Evolutionary conservation across 2,888 invertebrate species (phyloP).

Genomic region (Anoplius nigerrimus): DNA sequence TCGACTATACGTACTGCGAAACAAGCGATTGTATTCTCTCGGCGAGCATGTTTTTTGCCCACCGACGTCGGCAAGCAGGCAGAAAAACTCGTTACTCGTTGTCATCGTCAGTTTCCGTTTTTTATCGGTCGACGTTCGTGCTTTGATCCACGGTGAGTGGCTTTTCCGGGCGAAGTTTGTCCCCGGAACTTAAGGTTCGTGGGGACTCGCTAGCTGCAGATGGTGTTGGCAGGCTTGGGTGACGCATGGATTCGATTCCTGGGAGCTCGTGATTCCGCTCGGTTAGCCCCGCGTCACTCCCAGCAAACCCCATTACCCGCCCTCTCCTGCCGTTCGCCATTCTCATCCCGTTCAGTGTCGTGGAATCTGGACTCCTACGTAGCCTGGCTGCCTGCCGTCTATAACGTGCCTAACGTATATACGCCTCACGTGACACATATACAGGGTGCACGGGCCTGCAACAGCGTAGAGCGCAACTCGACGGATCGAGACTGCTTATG

Average conservation of each 20-base stretch:
- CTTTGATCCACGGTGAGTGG: slow-evolving; percentile 41
- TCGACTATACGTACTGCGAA: too few species aligned
- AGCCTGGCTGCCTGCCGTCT: slow-evolving; percentile 25
- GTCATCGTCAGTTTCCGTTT: slow-evolving; percentile 21
- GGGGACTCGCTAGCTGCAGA: slow-evolving; percentile 69
- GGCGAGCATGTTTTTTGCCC: too few species aligned
- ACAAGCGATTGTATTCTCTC: too few species aligned
- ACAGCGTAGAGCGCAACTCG: background rate
- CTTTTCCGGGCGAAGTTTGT: slow-evolving; percentile 52
- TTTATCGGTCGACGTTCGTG: slow-evolving; percentile 1
- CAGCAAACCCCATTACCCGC: slow-evolving; percentile 73
- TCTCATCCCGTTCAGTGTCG: slow-evolving; percentile 53
- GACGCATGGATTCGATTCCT: slow-evolving; percentile 75
- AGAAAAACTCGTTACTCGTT: slow-evolving; percentile 22
- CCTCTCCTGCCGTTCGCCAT: slow-evolving; percentile 26
- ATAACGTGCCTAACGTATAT: slow-evolving; percentile 20
- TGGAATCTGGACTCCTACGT: slow-evolving; percentile 51
- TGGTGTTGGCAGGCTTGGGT: slow-evolving; percentile 75
- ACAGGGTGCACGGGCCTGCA: slow-evolving; percentile 4
- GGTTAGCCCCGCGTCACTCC: slow-evolving; percentile 75
- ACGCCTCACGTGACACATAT: slow-evolving; percentile 19
- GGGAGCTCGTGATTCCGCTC: slow-evolving; percentile 75
- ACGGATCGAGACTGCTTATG: slow-evolving; percentile 6
- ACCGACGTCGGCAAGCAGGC: too few species aligned
- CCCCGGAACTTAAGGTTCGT: slow-evolving; percentile 58